Percentiles rank a stretch among this genome's conserved stretches.
These are phyloP conservation scores for Ascaphus truei DNA, from an alignment of 2,113 vertebrate species.

Conservation along the genomic window DNA sequence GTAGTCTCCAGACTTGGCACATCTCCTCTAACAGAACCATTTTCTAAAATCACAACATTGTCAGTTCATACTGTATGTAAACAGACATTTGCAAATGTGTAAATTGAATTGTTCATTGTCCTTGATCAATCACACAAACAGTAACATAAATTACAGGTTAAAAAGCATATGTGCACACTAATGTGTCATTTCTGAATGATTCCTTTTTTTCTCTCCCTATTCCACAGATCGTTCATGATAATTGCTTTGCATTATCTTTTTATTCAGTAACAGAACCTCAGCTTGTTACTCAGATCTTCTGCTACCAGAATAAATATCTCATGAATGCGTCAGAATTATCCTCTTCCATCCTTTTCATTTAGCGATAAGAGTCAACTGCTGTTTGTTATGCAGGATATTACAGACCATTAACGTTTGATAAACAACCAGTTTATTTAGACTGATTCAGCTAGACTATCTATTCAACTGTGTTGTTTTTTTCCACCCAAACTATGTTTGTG, in stretches of 20 bases:
- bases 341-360: conserved; percentile 2
- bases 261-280: neutral
- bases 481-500: neutral
- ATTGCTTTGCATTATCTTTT: neutral
- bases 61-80: too few species aligned
- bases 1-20: too few species aligned
- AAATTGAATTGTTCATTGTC: too few species aligned
- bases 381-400: neutral
- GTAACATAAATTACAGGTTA: neutral
- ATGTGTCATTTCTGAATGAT: neutral
- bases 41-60: too few species aligned
- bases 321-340: conserved; percentile 1
- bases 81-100: too few species aligned
- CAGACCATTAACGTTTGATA: conserved; percentile 1
- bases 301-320: conserved; percentile 10
- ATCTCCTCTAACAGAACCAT: too few species aligned
- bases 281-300: neutral
- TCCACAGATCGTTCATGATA: neutral
- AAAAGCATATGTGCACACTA: neutral
- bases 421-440: neutral
- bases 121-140: too few species aligned
- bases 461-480: neutral
- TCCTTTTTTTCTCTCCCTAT: too few species aligned
- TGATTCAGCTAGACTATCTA: neutral
- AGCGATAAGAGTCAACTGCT: neutral